Evolutionary conservation across 2,888 invertebrate species (phyloP).

Genomic region (Antheraea yamamai): DNA sequence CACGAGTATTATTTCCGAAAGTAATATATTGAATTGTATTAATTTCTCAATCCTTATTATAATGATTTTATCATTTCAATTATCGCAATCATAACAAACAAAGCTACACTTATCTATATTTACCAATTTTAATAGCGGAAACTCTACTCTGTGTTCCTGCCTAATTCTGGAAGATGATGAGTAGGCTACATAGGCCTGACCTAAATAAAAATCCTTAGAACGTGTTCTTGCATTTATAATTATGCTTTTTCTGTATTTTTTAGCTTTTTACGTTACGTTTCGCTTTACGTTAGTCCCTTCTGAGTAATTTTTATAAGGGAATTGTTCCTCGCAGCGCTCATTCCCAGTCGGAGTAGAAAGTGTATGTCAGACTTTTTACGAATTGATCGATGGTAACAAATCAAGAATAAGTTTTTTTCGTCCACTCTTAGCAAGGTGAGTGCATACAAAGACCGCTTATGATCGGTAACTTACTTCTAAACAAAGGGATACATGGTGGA

Average conservation of each 20-base stretch:
- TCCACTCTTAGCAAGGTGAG: too few species aligned
- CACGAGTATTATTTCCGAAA: constrained; percentile 11
- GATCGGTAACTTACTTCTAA: not conserved
- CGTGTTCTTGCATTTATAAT: not conserved
- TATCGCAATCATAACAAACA: not conserved
- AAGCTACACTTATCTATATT: not conserved
- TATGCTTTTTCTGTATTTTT: not conserved
- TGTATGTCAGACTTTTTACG: not conserved
- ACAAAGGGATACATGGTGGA: not conserved
- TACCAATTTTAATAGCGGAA: not conserved
- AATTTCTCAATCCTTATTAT: not conserved
- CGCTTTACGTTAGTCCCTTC: not conserved
- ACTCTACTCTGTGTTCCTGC: not conserved
- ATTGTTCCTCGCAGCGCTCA: too few species aligned
- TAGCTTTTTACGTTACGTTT: too few species aligned
- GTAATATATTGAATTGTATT: not conserved
- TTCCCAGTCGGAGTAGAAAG: not conserved
- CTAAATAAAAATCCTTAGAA: not conserved
- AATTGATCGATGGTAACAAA: not conserved
- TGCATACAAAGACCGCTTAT: too few species aligned
- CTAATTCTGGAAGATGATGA: not conserved
- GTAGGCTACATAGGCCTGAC: not conserved
- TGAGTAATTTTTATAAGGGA: too few species aligned
- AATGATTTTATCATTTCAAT: not conserved
- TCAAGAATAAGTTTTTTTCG: not conserved